These are phyloP conservation scores for Phasianus colchicus DNA, from an alignment of 2,113 vertebrate genomes.

Conservation along the genomic window DNA sequence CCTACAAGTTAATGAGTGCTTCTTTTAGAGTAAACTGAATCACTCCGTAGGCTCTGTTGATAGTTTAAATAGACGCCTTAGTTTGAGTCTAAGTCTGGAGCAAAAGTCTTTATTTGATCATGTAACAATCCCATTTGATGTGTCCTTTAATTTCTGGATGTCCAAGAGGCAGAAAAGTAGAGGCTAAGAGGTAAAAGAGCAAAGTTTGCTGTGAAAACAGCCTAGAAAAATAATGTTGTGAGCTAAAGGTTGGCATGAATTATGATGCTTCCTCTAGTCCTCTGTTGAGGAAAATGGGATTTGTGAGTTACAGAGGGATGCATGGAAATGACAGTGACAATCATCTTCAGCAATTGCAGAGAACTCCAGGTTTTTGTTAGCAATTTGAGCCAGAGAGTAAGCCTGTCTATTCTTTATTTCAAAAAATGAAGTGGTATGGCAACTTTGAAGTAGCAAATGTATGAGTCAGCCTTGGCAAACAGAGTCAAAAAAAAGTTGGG, in stretches of 20 bases:
- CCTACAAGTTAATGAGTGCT: not conserved
- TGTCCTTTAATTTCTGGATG: not conserved
- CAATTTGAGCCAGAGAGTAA: not conserved
- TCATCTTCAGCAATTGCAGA: not conserved
- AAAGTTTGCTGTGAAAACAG: accelerated
- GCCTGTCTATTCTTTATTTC: not conserved
- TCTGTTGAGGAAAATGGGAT: not conserved
- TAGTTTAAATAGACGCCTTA: not conserved
- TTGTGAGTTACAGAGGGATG: accelerated
- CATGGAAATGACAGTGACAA: not conserved
- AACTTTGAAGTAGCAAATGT: accelerated
- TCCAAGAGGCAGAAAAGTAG: not conserved
- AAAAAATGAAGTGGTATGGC: not conserved
- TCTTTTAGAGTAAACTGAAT: not conserved
- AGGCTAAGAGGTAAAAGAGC: not conserved
- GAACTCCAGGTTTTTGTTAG: not conserved
- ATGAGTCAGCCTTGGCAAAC: not conserved
- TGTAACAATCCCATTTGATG: not conserved
- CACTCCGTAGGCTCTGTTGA: not conserved
- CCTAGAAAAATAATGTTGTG: not conserved
- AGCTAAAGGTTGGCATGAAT: not conserved
- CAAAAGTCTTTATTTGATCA: not conserved
- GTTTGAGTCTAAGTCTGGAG: not conserved
- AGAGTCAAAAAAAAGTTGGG: not conserved
- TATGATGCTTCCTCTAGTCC: not conserved